phyloP scores from a whole-genome alignment of 2,888 invertebrate species.

The Eristalis arbustorum region DNA sequence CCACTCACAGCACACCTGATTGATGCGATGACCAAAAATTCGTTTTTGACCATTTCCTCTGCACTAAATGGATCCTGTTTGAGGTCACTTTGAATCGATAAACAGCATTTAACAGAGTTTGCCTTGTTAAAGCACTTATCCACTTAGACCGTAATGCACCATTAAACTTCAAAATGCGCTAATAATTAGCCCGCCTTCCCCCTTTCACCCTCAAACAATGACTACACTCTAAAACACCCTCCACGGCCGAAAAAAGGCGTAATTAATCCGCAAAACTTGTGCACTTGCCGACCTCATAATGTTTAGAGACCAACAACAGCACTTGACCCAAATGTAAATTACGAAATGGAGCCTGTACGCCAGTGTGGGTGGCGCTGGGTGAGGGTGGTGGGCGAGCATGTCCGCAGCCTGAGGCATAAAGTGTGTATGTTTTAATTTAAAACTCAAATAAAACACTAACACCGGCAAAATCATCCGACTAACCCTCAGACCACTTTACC shows the following conservation, averaged over 20 bases:
- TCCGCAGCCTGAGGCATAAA: not conserved
- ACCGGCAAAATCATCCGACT: slow-evolving; percentile 20
- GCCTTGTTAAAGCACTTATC: slow-evolving; percentile 45
- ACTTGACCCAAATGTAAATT: slow-evolving; percentile 66
- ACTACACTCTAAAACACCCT: slow-evolving; percentile 29
- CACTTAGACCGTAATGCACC: slow-evolving; percentile 51
- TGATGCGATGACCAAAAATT: not conserved
- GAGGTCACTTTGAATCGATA: slow-evolving; percentile 36
- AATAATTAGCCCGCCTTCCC: slow-evolving; percentile 50
- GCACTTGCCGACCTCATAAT: slow-evolving; percentile 41
- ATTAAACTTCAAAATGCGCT: slow-evolving; percentile 47
- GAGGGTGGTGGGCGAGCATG: too few species aligned
- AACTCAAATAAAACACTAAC: slow-evolving; percentile 52
- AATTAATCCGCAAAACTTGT: slow-evolving; percentile 54
- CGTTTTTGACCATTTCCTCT: not conserved
- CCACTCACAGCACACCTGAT: not conserved
- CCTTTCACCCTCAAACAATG: slow-evolving; percentile 12
- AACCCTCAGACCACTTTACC: slow-evolving; percentile 55
- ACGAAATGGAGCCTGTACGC: not conserved
- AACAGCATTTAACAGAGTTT: slow-evolving; percentile 36
- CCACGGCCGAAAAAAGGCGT: slow-evolving; percentile 25
- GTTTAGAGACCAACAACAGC: slow-evolving; percentile 39
- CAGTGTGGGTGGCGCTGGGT: not conserved
- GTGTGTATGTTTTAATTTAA: slow-evolving; percentile 49
- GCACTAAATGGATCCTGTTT: not conserved